Conservation (phyloP, 1,140 invertebrate species). For the Thaumetopoea pityocampa region DNA sequence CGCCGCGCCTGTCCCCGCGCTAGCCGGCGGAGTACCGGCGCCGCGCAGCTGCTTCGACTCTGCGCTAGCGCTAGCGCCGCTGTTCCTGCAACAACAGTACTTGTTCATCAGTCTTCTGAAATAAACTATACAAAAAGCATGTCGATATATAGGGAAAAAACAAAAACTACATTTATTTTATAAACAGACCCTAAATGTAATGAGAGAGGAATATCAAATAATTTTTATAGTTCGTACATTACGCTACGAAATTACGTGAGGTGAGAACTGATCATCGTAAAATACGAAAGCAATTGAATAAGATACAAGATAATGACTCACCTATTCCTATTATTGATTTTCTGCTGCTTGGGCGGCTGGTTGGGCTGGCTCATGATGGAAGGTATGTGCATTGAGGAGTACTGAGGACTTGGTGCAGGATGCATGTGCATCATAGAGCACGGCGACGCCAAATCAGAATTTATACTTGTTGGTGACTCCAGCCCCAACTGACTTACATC, state of each 20-base stretch:
- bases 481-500: slow-evolving; percentile 89
- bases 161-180: too few relatives aligned
- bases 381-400: slow-evolving; percentile 79
- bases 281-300: too few relatives aligned
- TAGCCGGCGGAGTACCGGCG: slow-evolving; percentile 60
- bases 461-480: slow-evolving; percentile 91
- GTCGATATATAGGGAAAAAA: too few relatives aligned
- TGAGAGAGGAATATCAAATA: too few relatives aligned
- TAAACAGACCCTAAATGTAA: too few relatives aligned
- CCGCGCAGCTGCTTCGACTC: slow-evolving; percentile 30
- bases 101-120: too few relatives aligned
- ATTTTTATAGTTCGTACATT: too few relatives aligned
- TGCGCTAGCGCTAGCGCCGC: neutral
- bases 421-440: slow-evolving; percentile 81
- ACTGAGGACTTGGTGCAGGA: slow-evolving; percentile 77
- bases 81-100: slow-evolving; percentile 18
- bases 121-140: too few relatives aligned
- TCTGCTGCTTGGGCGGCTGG: slow-evolving; percentile 73
- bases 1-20: slow-evolving; percentile 53
- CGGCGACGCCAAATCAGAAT: slow-evolving; percentile 88
- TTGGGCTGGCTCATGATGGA: slow-evolving; percentile 77
- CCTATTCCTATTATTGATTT: slow-evolving; percentile 76
- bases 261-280: too few relatives aligned
- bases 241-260: too few relatives aligned
- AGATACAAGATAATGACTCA: too few relatives aligned